These are phyloP conservation scores for Neosilurus hyrtlii DNA, from an alignment of 2,797 vertebrate genomes.

Conservation along the genomic window DNA sequence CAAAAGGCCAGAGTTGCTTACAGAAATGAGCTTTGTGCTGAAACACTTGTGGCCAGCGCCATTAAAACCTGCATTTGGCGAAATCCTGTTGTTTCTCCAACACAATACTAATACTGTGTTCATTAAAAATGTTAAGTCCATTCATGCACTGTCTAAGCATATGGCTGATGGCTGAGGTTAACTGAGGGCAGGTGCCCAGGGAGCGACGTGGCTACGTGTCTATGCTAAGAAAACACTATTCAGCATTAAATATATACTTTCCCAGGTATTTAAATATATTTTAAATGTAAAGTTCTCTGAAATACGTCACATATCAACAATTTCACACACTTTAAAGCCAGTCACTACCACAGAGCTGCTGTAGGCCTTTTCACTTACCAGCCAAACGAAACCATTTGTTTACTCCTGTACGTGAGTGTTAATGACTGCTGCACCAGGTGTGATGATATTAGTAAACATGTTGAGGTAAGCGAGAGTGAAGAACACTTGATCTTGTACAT, in stretches of 20 bases:
- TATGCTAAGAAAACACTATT: not conserved
- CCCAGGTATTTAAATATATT: not conserved
- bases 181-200: not conserved
- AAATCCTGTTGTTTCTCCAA: conserved; percentile 48
- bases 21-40: conserved; percentile 69
- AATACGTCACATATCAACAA: not conserved
- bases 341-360: not conserved
- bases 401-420: too few relatives aligned
- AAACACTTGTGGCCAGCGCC: conserved; percentile 44
- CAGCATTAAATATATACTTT: not conserved
- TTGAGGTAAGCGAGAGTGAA: too few relatives aligned
- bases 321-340: not conserved
- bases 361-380: not conserved
- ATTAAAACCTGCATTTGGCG: conserved; percentile 49
- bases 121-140: conserved; percentile 39
- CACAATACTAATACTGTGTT: conserved; percentile 39
- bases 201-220: not conserved
- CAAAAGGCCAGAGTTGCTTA: conserved; percentile 83
- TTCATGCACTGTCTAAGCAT: not conserved
- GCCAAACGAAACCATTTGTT: too few relatives aligned
- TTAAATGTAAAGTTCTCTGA: not conserved
- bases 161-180: not conserved
- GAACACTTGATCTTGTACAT: too few relatives aligned
- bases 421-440: too few relatives aligned
- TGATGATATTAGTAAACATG: too few relatives aligned